Base-by-base conservation (phyloP, 2,888 invertebrate species). In the Trachelus tabidus region DNA sequence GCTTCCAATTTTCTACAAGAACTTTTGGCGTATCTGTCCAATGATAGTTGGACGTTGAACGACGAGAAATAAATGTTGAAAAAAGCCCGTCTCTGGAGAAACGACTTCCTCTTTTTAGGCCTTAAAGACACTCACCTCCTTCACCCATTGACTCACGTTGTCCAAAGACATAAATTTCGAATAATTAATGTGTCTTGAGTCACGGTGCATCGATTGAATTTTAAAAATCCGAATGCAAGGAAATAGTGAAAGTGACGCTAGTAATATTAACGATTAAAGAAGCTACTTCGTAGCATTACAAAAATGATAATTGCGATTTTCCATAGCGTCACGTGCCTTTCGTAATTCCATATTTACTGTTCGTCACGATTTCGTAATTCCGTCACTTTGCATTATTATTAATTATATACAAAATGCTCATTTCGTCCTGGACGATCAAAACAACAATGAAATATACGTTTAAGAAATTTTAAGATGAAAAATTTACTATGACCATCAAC, bases 1-100 rank as follows among this genome's bases (percentile, higher is more conserved):
- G 71, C 71, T 71, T 71, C 71, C 71, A 71, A 71, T 71, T 71
- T 71, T 71, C 71, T 11, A 56, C 56, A 9, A 56, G 56, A 23
- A 56, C 56, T 56, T 23, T 56, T 56, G 56, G 56, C 56, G 56
- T 56, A 9, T 56, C 23, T 15, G 56, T 56, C 1, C 56, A 56
- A 56, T 0, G 56, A 23, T 9, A 23, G 56, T 56, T 56, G 56
- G 23, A 56, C 23, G 56, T 56, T 56, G 56, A 56, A 56, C 56
- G 56, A 56, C 9, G 23, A 56, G 56, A 56, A 9, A 23, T 56
- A 23, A 56, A 56, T 56, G 0, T 23, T 56, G 15, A 23, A 23
- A 56, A 40, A 15, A 56, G 12, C 9, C 4, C 9, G 56, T 56
- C 56, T 23, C 9, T 6, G 56, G 56, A 23, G 6, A 23, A 56